Conservation (phyloP, 1,140 invertebrate genomes). For the Mylabris phalerata region DNA sequence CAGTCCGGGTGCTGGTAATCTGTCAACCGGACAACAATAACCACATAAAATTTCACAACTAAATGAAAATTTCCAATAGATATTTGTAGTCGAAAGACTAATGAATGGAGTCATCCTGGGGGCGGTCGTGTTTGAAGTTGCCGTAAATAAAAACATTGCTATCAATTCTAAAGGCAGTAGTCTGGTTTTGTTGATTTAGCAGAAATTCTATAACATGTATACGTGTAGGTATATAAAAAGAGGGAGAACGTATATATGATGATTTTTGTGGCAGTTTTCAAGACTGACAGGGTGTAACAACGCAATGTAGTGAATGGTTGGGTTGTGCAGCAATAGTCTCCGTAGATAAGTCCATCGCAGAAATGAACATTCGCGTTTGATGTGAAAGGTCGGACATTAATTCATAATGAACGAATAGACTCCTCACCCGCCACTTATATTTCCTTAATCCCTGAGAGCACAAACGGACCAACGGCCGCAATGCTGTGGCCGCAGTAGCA, state of each 20-base stretch:
- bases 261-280: background rate
- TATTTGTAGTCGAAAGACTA: no score
- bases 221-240: background rate
- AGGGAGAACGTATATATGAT: background rate
- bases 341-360: conserved; percentile 32
- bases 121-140: no score
- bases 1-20: conserved; percentile 30
- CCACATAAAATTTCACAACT: background rate
- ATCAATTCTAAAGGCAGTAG: no score
- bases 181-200: background rate
- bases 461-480: conserved; percentile 35
- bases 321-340: background rate
- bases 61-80: background rate
- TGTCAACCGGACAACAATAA: conserved; percentile 5
- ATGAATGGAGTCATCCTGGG: no score
- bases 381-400: conserved; percentile 43
- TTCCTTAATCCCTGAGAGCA: conserved; percentile 43
- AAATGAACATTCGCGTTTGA: conserved; percentile 42
- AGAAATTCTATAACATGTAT: background rate
- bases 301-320: background rate
- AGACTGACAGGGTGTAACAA: background rate
- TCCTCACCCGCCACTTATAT: conserved; percentile 43
- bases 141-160: no score
- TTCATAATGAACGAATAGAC: conserved; percentile 43
- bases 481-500: conserved; percentile 35